These are phyloP conservation scores for Pipistrellus pipistrellus DNA, from an alignment of 2,797 vertebrate genomes.

Conservation along the genomic window DNA sequence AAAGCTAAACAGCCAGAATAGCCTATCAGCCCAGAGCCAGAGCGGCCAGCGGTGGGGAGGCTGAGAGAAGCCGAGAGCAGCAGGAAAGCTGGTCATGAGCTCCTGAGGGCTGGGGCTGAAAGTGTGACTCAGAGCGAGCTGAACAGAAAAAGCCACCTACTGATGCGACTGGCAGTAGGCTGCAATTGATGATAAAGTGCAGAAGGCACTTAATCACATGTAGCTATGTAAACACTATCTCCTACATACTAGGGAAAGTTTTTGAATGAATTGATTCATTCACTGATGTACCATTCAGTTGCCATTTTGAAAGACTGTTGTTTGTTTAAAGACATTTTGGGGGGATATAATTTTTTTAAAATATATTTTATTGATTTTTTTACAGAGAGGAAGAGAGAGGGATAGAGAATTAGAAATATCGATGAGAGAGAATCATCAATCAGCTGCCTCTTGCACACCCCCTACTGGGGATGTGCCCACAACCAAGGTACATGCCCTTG, in stretches of 20 bases:
- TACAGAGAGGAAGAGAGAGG: too few species aligned
- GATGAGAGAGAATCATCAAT: too few species aligned
- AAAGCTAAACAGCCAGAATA: constrained; percentile 1
- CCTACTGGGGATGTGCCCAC: too few species aligned
- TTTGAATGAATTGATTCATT: not conserved
- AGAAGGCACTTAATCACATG: not conserved
- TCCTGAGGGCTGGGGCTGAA: not conserved
- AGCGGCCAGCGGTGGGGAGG: not conserved
- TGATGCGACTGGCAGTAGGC: not conserved
- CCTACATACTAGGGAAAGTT: constrained; percentile 18
- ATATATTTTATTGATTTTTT: too few species aligned
- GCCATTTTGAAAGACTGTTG: not conserved
- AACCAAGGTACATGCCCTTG: too few species aligned
- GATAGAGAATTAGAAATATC: too few species aligned
- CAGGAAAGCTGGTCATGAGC: not conserved
- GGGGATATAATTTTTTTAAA: not conserved
- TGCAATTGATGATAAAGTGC: not conserved
- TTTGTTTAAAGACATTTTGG: not conserved
- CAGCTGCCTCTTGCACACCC: too few species aligned
- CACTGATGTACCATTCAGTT: not conserved
- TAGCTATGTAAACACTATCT: not conserved
- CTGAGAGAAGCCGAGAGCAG: not conserved
- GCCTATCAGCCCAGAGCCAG: not conserved
- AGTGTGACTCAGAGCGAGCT: not conserved
- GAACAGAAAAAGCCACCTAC: not conserved